Base-by-base conservation (phyloP, 2,888 invertebrate species). In the Odontothrips loti region DNA sequence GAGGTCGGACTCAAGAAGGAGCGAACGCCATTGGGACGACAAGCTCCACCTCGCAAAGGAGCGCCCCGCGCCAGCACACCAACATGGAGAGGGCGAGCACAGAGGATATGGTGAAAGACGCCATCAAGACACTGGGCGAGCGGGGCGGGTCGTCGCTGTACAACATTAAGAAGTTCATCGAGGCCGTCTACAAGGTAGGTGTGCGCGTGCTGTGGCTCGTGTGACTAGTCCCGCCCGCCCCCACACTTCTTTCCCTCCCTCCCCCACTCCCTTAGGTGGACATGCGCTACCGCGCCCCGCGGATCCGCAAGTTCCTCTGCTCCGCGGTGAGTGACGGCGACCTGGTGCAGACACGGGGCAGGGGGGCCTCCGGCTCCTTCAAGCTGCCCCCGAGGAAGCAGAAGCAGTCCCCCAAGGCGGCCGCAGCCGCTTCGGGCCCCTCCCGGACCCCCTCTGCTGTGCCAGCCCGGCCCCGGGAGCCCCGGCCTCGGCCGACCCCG, bases 351-450 rank as follows among this genome's bases (percentile, higher is more conserved):
- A 68, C 68, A 1, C n/a, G n/a, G n/a, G 68, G 68, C 23, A n/a
- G 68, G n/a, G 68, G 68, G n/a, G 80, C 81, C 1, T 81, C 81
- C 11, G 83, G 82, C 17, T 83, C 83, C 17, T 82, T 83, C 81
- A 82, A 80, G 79, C 79, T 82, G 20, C 34, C 75, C n/a, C 68
- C 68, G 3, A n/a, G n/a, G n/a, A 68, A 23, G n/a, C 68, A 12
- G 17, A 51, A 68, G 68, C 68, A 20, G 68, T 20, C 68, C 68
- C 23, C 68, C 68, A 23, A n/a, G 0, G 23, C 23, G 8, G n/a
- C 68, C 68, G 23, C 68, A n/a, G 68, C 68, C 68, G n/a, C 68
- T 23, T 48, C 48, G 9, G 48, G 10, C 48, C 12, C 48, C 48
- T n/a, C n/a, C n/a, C n/a, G n/a, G n/a, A n/a, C n/a, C n/a, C n/a